Conservation (phyloP, 2,888 invertebrate species). For the Entomobrya proxima region DNA sequence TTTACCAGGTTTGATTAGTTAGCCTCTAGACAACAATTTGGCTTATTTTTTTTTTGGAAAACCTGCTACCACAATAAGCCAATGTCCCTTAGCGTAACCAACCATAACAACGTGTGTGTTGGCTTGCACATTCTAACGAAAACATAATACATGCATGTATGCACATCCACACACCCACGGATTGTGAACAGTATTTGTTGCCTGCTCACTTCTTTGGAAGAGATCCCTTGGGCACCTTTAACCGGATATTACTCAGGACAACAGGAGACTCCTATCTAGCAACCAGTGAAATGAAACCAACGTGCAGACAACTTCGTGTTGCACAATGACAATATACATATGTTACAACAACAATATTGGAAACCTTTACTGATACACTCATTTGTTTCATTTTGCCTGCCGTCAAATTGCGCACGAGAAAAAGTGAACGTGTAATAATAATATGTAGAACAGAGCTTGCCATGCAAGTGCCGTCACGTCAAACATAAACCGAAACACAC, state of each 20-base stretch:
- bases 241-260: constrained; percentile 51
- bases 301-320: background rate
- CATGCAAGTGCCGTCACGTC: background rate
- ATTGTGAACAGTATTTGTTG: background rate
- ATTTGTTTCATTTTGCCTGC: too few species aligned
- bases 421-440: too few species aligned
- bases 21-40: constrained; percentile 7
- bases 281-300: background rate
- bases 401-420: too few species aligned
- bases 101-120: too few species aligned
- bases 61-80: background rate
- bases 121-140: too few species aligned
- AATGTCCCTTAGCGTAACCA: background rate
- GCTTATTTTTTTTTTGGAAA: background rate
- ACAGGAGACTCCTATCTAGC: constrained; percentile 13
- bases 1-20: background rate
- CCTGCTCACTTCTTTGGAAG: constrained; percentile 3
- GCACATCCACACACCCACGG: background rate
- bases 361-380: too few species aligned
- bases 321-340: too few species aligned
- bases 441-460: too few species aligned
- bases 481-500: background rate
- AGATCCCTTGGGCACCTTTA: constrained; percentile 48
- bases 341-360: too few species aligned
- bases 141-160: too few species aligned